Evolutionary conservation across 64 coral and sea anemone genomes (phyloP), one percentile per base, ranked within the genome.

Genomic region (Exaiptasia diaphana): DNA sequence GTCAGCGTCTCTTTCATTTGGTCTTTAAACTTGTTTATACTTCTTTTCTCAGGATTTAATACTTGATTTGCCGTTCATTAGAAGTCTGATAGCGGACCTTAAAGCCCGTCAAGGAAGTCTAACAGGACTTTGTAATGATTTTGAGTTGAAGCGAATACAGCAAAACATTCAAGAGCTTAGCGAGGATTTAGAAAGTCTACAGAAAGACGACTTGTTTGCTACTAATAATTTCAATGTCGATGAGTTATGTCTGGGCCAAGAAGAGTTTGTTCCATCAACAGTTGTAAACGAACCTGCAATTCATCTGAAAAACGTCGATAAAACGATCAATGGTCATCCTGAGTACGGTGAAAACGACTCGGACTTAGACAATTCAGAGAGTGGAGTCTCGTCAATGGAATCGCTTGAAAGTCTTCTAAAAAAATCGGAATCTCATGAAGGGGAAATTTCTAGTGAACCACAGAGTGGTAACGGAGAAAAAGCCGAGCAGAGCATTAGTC

Each of bases 381-480:
- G 91, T 41, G 91, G 91, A 5, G 91, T 95, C 1, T 95, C 91
- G 9, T 95, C 91, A 15, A 95, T 95, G 91, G 91, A 95, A 46
- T 95, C 91, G 11, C 90, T 95, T 65, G 91, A 95, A 42, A 78
- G 86, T 4, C 26, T 89, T 18, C 40, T 95, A 12, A 95, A 90
- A 18, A 82, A 80, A 22, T 68, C 39, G 24, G 57, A 26, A 12
- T 5, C 61, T 34, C 42, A 50, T 18, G 59, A 42, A 35, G 67
- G 54, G n/a, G 83, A 73, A 1, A n/a, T n/a, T n/a, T n/a, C n/a
- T n/a, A n/a, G n/a, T n/a, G n/a, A n/a, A n/a, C n/a, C n/a, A n/a
- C n/a, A n/a, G n/a, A n/a, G n/a, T n/a, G n/a, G n/a, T n/a, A n/a
- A n/a, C n/a, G n/a, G n/a, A n/a, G n/a, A n/a, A n/a, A n/a, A n/a